Evolutionary conservation across 2,888 invertebrate genomes (phyloP), one percentile per base, ranked within the genome.

Genomic region (Esperia sulphurella): DNA sequence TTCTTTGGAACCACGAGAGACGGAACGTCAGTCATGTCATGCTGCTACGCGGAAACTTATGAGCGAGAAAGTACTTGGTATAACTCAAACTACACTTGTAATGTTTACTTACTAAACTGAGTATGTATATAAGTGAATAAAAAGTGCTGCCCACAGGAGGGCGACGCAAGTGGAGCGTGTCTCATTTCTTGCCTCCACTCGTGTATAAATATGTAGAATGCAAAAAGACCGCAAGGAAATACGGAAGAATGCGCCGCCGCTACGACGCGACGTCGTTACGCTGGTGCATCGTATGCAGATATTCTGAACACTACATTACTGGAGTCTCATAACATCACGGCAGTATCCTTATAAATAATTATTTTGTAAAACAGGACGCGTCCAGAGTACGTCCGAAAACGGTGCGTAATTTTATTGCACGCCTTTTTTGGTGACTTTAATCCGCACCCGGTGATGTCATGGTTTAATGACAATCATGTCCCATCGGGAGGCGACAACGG

Each of bases 81-180:
- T 59, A 66, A 68, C 68, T 63, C 62, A 71, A 68, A 73, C 60
- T 14, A 42, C 41, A 49, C 63, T 61, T 45, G 44, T 42, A 39
- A 41, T 53, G 51, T 53, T 51, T 54, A 49, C 37, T 33, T 49
- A 49, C 35, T 35, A n/a, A 21, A 21, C 21, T 53, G 28, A 43
- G 37, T 49, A 49, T 60, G 59, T 57, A 53, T 59, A n/a, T n/a
- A n/a, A 21, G 21, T 21, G 64, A 58, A 65, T 63, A 64, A 63
- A 61, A 57, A 63, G 65, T 67, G 64, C 65, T 55, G 55, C 64
- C 57, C 56, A 57, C 59, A 65, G 59, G 68, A 73, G 68, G 73
- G 68, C 67, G 66, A 53, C 63, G 72, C 71, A 79, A 80, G 75
- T 79, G 80, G 76, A 80, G 81, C 79, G 76, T 80, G 75, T 57